These are phyloP conservation scores for Cassiopea andromeda DNA, from an alignment of 30 jellyfish, hydroid and myxozoan genomes.

Conservation along the genomic window DNA sequence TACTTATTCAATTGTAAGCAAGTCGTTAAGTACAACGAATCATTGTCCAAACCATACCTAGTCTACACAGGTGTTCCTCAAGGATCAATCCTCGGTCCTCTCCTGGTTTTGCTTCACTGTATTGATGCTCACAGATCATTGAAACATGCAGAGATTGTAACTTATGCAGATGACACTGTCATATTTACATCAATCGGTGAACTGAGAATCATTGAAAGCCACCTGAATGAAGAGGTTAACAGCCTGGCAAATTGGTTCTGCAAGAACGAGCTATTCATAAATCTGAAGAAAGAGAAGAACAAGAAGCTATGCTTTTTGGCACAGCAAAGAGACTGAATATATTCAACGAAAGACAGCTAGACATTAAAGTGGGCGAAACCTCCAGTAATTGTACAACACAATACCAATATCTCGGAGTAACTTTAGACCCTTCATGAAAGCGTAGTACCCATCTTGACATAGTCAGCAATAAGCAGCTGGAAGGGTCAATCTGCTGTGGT, in stretches of 20 bases:
- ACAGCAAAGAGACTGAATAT: conserved; percentile 5
- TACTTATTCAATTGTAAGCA: conserved; percentile 44
- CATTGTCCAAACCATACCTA: conserved; percentile 39
- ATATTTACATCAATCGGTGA: conserved; percentile 19
- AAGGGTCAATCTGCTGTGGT: conserved; percentile 52
- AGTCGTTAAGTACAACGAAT: no score
- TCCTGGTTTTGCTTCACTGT: conserved; percentile 8
- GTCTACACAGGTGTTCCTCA: conserved; percentile 34
- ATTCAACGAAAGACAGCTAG: conserved; percentile 11
- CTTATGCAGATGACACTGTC: conserved; percentile 32
- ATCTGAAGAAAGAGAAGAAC: conserved; percentile 28
- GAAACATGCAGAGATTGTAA: conserved; percentile 15
- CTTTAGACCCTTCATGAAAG: conserved; percentile 52
- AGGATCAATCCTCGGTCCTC: conserved; percentile 19
- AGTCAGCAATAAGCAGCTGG: conserved; percentile 58
- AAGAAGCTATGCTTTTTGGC: conserved; percentile 32
- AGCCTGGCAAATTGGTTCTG: conserved; percentile 18
- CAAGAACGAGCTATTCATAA: conserved; percentile 12
- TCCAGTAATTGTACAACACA: conserved; percentile 30
- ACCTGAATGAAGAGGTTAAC: conserved; percentile 13
- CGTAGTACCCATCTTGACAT: conserved; percentile 41
- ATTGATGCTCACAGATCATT: conserved; percentile 27
- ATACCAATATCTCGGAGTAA: conserved; percentile 27
- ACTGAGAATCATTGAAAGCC: conserved; percentile 5
- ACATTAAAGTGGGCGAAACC: conserved; percentile 37